Conservation (phyloP, 2,113 vertebrate genomes). For the Dryoscopus gambensis region DNA sequence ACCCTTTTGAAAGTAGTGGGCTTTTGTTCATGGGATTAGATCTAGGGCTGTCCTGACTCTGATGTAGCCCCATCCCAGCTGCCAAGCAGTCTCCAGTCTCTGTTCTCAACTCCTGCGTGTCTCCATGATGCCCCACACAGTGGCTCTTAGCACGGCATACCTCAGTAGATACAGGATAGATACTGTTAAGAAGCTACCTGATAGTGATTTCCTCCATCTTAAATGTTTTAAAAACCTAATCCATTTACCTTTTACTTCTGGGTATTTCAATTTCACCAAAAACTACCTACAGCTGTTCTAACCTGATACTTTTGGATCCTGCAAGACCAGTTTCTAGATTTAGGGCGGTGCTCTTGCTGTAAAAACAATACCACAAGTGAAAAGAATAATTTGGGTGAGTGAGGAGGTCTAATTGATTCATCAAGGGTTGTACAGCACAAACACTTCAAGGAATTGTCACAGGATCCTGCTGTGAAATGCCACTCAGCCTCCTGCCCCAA, state of each 20-base stretch:
- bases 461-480: not conserved
- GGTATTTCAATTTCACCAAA: not conserved
- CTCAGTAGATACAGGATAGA: accelerated
- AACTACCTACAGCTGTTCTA: not conserved
- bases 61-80: not conserved
- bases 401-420: not conserved
- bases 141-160: not conserved
- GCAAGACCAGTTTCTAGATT: not conserved
- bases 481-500: not conserved
- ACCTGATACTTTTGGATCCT: not conserved
- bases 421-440: not conserved
- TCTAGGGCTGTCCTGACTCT: not conserved
- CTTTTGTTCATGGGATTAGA: not conserved
- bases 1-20: not conserved
- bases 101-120: not conserved
- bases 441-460: not conserved
- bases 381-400: not conserved
- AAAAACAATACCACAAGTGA: not conserved
- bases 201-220: not conserved
- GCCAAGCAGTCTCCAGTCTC: not conserved
- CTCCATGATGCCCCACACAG: not conserved
- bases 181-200: not conserved
- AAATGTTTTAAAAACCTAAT: not conserved
- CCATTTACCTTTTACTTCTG: not conserved
- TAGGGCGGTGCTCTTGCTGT: not conserved